Evolutionary conservation across 53 echinoderm and acorn worm species (phyloP), one percentile per base, ranked within the genome.

Genomic region (Echinarachnius parma): DNA sequence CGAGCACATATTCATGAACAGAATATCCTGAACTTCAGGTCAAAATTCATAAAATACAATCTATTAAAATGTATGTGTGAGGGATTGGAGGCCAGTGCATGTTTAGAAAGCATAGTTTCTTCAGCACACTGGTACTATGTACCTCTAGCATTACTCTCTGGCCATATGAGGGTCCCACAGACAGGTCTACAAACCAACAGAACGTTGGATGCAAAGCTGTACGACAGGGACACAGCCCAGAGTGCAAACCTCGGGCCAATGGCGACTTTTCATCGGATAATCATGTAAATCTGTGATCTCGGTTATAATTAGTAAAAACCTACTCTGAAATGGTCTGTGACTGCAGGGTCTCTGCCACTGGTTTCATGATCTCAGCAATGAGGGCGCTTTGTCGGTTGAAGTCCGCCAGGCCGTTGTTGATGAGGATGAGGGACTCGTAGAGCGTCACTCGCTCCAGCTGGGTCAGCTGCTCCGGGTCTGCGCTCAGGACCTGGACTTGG

Each of bases 391-490:
- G 98, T 42, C 80, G 76, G 2, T 49, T 76, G 46, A 84, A 83
- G 53, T 98, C 35, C 36, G 91, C 82, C 66, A 91, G 85, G 48
- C 92, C 66, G 42, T 98, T 98, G 62, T 91, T 91, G 57, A 98
- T 79, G 18, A 98, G 81, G 34, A 98, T 91, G 20, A 98, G 79
- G 4, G 91, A 85, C 61, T 98, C 98, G 36, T 80, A 82, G 3
- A 98, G 86, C 7, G 91, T 91, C 49, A 91, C 85, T 55, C 78
- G 85, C 74, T 98, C 98, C 33, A 98, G 81, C 35, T 92, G 91
- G 2, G 98, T 98, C 37, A 98, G 82, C 61, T 98, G 91, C 8
- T 91, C 88, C 2, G 85, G 87, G 46, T 91, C 98, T 9, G 70
- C 60, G 48, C 80, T 77, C 28, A 98, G 59, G 3, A 53, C 77